Conservation (phyloP, 1,140 invertebrate species). For the Battus philenor region DNA sequence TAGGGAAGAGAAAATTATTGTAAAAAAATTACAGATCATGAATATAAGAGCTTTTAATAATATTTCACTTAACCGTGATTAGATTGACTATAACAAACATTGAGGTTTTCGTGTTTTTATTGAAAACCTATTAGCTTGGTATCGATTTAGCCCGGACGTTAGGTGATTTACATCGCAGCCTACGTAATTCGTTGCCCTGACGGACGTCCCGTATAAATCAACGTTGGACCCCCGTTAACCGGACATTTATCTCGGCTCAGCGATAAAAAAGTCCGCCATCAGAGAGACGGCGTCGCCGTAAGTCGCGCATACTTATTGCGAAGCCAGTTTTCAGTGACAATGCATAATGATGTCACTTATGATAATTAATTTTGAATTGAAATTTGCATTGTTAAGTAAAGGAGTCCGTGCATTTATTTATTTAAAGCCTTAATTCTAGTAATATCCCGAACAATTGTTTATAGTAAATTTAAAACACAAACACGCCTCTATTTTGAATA, state of each 20-base stretch:
- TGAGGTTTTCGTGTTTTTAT: constrained; percentile 22
- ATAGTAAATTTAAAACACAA: no score
- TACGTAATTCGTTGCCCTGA: constrained; percentile 67
- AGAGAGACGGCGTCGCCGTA: constrained; percentile 39
- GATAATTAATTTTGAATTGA: constrained; percentile 1
- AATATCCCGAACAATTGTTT: no score
- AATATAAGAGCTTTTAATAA: no score
- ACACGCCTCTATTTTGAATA: no score
- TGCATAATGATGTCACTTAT: background rate
- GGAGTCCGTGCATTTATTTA: no score
- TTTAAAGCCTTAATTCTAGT: no score
- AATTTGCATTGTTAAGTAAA: no score
- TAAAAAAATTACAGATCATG: no score
- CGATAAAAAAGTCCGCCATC: constrained; percentile 60
- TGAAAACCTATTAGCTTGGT: constrained; percentile 39
- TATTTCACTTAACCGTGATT: no score
- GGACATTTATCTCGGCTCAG: constrained; percentile 63
- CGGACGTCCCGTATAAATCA: constrained; percentile 68
- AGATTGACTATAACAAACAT: constrained; percentile 1
- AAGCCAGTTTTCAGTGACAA: constrained; percentile 4
- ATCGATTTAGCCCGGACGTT: constrained; percentile 44
- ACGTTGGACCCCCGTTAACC: constrained; percentile 67
- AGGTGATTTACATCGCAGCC: constrained; percentile 67
- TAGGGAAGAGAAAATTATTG: no score
- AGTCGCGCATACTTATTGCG: constrained; percentile 16